Evolutionary conservation across 2,113 vertebrate genomes (phyloP).

Genomic region (Istiophorus platypterus): DNA sequence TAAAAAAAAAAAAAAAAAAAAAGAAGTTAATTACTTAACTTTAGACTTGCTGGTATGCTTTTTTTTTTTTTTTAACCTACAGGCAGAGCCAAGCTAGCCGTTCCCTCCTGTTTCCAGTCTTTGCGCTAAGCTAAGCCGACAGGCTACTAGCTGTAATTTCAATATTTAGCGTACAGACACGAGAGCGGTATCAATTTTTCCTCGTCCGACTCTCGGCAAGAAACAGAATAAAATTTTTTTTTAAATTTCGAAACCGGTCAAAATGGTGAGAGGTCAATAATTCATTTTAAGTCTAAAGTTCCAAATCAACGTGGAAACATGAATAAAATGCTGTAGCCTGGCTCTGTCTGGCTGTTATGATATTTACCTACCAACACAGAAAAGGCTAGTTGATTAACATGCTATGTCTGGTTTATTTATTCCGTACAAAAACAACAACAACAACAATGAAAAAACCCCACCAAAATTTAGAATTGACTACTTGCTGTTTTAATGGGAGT

Average conservation of each 20-base stretch:
- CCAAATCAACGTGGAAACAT: too few relatives aligned
- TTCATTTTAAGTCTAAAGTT: too few relatives aligned
- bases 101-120: neutral
- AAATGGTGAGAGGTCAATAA: too few relatives aligned
- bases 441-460: too few relatives aligned
- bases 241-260: too few relatives aligned
- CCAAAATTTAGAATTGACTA: too few relatives aligned
- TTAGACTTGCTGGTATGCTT: neutral
- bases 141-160: neutral
- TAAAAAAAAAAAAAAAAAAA: too few relatives aligned
- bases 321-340: too few relatives aligned
- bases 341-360: neutral
- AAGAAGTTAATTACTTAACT: neutral
- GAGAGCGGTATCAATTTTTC: neutral
- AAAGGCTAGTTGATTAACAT: neutral
- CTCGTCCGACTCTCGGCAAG: neutral
- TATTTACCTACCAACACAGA: neutral
- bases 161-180: neutral
- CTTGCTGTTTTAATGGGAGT: too few relatives aligned
- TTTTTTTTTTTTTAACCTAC: neutral
- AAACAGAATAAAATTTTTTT: neutral
- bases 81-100: neutral
- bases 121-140: neutral
- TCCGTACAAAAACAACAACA: too few relatives aligned
- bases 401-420: neutral